A percentile compares a stretch with the other conserved stretches of the same genome.
Conservation (phyloP, 2,888 invertebrate genomes). For the Ischnura elegans region DNA sequence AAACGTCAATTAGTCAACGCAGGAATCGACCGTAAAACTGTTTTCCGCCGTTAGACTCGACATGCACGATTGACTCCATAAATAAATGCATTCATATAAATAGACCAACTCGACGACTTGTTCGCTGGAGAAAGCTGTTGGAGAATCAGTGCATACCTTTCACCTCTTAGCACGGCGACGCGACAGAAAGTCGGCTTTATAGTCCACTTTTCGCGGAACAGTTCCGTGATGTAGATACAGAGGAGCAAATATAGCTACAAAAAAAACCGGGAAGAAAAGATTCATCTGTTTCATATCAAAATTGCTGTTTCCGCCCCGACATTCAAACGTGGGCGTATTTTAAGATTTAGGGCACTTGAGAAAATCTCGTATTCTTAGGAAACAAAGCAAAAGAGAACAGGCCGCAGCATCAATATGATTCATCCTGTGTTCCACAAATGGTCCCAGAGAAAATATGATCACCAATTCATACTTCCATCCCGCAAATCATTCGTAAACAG, state of each 20-base stretch:
- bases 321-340: neutral
- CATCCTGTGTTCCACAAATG: neutral
- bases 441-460: neutral
- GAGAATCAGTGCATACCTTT: neutral
- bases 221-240: no score
- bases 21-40: no score
- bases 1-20: no score
- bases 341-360: neutral
- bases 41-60: no score
- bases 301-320: neutral
- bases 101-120: neutral
- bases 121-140: neutral
- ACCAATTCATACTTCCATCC: no score
- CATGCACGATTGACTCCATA: no score
- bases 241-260: no score
- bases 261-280: no score
- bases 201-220: neutral
- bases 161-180: neutral
- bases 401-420: neutral
- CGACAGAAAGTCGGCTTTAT: neutral
- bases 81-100: no score
- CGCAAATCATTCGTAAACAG: no score
- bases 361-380: neutral
- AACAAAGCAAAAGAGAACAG: neutral
- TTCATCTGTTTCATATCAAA: neutral